These are phyloP conservation scores for Vipera ursinii DNA, from an alignment of 2,797 vertebrate species.

Conservation along the genomic window DNA sequence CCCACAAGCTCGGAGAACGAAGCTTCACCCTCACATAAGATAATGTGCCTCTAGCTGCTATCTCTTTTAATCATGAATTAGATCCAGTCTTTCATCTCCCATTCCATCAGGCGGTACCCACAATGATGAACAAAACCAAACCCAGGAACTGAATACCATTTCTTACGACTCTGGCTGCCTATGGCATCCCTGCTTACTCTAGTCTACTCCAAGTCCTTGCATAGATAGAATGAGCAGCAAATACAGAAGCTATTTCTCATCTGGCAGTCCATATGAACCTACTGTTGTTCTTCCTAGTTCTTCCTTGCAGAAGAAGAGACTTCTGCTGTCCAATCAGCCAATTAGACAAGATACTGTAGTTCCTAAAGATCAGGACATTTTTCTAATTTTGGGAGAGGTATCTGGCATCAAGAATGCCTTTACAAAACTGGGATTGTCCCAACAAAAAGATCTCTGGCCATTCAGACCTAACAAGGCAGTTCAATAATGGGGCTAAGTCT, in stretches of 20 bases:
- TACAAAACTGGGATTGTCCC: not conserved
- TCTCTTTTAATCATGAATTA: not conserved
- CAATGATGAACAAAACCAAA: not conserved
- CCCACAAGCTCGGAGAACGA: no score
- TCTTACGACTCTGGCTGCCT: not conserved
- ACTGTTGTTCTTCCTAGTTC: not conserved
- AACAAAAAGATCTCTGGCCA: not conserved
- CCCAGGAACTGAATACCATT: not conserved
- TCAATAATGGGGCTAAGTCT: not conserved
- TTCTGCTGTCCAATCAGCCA: not conserved
- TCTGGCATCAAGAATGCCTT: not conserved
- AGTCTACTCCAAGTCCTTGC: not conserved
- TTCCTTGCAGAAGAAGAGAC: not conserved
- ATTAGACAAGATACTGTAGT: not conserved
- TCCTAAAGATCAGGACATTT: not conserved
- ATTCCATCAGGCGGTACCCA: not conserved
- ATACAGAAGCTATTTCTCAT: not conserved
- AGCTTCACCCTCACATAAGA: not conserved
- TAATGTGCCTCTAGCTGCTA: not conserved
- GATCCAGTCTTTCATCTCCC: not conserved
- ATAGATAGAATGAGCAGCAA: not conserved
- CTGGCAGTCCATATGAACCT: not conserved
- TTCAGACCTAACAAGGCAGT: not conserved
- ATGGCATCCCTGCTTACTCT: not conserved
- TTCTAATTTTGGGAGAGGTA: not conserved